Conservation (phyloP, 2,888 invertebrate species). For the Drepana falcataria region DNA sequence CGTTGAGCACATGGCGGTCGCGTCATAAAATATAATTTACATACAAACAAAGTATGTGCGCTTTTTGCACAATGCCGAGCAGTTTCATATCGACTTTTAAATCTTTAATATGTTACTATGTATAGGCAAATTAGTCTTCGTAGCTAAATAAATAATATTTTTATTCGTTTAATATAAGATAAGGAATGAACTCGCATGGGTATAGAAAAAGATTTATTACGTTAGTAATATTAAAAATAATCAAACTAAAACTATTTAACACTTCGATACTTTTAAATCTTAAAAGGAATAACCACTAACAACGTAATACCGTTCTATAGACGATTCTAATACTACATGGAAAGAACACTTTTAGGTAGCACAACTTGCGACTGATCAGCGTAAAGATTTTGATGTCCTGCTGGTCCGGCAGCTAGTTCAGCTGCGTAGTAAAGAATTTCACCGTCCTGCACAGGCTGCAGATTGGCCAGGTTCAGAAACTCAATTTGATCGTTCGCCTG, state of each 20-base stretch:
- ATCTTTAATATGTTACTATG: too few species aligned
- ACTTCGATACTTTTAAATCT: neutral
- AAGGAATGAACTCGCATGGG: neutral
- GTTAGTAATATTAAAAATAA: neutral
- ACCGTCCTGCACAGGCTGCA: slow-evolving; percentile 58
- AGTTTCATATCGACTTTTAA: neutral
- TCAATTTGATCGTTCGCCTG: slow-evolving; percentile 41
- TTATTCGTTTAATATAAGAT: too few species aligned
- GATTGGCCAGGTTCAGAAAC: slow-evolving; percentile 52
- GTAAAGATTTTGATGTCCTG: slow-evolving; percentile 20
- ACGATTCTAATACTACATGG: slow-evolving; percentile 7
- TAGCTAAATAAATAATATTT: too few species aligned
- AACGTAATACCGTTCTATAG: neutral
- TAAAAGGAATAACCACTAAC: neutral
- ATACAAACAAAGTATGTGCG: slow-evolving; percentile 32
- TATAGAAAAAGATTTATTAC: neutral
- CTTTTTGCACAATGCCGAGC: slow-evolving; percentile 11
- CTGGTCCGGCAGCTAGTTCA: slow-evolving; percentile 35
- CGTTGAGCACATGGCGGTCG: slow-evolving; percentile 59
- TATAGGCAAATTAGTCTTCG: too few species aligned
- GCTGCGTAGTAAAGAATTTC: slow-evolving; percentile 65
- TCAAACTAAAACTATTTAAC: neutral
- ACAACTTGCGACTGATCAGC: slow-evolving; percentile 20
- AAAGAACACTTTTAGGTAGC: slow-evolving; percentile 21
- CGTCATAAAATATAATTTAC: slow-evolving; percentile 69